Conservation (phyloP, 2,113 vertebrate species). For the Brachyistius frenatus region DNA sequence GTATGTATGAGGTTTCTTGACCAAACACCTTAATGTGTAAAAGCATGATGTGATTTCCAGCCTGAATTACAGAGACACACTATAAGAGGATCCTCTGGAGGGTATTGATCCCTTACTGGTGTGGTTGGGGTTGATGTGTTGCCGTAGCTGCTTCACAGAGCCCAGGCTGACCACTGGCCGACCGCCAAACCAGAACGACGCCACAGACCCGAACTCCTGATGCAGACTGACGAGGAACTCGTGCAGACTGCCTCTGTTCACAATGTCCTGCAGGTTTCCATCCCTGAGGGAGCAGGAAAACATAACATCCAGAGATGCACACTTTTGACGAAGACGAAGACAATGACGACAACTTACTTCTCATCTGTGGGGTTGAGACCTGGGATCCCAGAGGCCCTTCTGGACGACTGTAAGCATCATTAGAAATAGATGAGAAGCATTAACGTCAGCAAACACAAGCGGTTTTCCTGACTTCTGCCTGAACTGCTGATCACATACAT, state of each 20-base stretch:
- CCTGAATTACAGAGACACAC: no score
- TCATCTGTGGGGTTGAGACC: slow-evolving; percentile 94
- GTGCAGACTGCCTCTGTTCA: slow-evolving; percentile 91
- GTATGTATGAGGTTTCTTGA: no score
- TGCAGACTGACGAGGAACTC: slow-evolving; percentile 94
- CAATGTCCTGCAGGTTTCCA: slow-evolving; percentile 95
- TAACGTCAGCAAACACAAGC: background rate
- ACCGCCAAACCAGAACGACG: slow-evolving; percentile 96
- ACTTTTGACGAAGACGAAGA: background rate
- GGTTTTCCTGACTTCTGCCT: no score
- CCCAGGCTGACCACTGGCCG: slow-evolving; percentile 95
- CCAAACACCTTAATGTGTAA: no score
- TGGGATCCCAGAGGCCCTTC: slow-evolving; percentile 93
- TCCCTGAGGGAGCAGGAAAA: slow-evolving; percentile 83
- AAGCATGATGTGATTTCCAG: no score
- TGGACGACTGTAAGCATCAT: slow-evolving; percentile 87
- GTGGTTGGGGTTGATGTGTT: slow-evolving; percentile 95
- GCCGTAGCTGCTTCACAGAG: slow-evolving; percentile 87
- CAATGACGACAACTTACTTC: slow-evolving; percentile 85
- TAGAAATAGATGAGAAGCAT: background rate
- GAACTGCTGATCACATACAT: no score
- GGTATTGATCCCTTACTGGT: slow-evolving; percentile 80
- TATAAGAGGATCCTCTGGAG: no score
- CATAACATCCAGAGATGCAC: background rate
- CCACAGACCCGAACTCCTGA: slow-evolving; percentile 90